Evolutionary conservation across 2,113 vertebrate genomes (phyloP).

Genomic region (Neolamprologus sp.): DNA sequence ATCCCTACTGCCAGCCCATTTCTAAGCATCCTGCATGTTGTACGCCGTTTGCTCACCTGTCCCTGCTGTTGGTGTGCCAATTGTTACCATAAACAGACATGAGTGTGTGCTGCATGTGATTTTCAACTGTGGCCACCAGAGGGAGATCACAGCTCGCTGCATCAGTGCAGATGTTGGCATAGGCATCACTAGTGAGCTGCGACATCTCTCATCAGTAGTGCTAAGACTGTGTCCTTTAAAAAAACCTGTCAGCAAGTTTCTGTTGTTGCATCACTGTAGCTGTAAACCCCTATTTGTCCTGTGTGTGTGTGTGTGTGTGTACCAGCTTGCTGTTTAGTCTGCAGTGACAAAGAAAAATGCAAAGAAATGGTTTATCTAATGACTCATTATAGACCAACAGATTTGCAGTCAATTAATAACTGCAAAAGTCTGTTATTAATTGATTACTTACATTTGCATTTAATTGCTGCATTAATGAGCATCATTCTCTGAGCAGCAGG

Average conservation of each 20-base stretch:
- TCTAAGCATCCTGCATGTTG: neutral
- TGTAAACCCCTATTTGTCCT: neutral
- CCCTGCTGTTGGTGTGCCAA: neutral
- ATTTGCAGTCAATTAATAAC: neutral
- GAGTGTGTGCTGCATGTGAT: neutral
- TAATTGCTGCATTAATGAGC: neutral
- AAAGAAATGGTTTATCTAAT: neutral
- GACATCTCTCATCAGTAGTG: neutral
- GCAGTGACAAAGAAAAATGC: neutral
- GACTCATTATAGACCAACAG: neutral
- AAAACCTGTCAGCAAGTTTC: neutral
- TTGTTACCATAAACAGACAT: neutral
- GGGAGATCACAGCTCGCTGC: constrained; percentile 4
- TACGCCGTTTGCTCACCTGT: neutral
- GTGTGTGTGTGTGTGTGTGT: neutral
- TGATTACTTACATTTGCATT: neutral
- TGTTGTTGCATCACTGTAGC: neutral
- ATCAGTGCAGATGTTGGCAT: neutral
- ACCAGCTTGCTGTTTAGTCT: neutral
- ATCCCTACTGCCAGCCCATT: neutral
- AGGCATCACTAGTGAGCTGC: neutral
- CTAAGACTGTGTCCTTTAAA: neutral
- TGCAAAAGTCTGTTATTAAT: neutral
- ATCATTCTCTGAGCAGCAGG: neutral
- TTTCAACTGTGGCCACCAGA: constrained; percentile 22